A percentile compares a stretch with the other conserved stretches of the same genome.
Evolutionary conservation across 2,888 invertebrate species (phyloP).

Genomic region (Iphiclides podalirius): DNA sequence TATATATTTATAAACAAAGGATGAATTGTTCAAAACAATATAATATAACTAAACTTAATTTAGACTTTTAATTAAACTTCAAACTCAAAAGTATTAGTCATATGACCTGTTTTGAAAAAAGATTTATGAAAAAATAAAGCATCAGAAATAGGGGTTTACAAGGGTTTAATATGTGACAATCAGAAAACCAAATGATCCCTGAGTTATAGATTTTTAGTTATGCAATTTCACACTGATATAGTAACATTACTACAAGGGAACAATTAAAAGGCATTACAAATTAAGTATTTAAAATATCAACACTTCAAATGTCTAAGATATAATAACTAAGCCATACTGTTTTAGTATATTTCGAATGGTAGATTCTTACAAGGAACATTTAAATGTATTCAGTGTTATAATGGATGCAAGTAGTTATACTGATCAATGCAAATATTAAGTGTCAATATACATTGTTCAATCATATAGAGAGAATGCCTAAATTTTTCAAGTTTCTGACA

Average conservation of each 20-base stretch:
- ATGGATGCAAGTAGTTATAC: slow-evolving; percentile 11
- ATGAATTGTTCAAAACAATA: too few species aligned
- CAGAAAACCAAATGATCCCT: background rate
- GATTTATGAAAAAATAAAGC: too few species aligned
- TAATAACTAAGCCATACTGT: slow-evolving; percentile 5
- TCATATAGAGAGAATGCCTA: slow-evolving; percentile 6
- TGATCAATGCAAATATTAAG: slow-evolving; percentile 16
- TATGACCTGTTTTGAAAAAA: too few species aligned
- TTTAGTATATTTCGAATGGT: slow-evolving; percentile 6
- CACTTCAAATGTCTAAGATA: background rate
- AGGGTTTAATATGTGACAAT: too few species aligned
- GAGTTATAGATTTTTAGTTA: slow-evolving; percentile 1
- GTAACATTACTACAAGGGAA: slow-evolving; percentile 1
- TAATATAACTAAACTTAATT: too few species aligned
- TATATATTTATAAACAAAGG: too few species aligned
- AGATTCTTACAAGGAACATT: slow-evolving; percentile 6
- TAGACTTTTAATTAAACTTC: too few species aligned
- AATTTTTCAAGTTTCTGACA: slow-evolving; percentile 9
- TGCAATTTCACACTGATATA: slow-evolving; percentile 9
- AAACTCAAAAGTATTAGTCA: too few species aligned
- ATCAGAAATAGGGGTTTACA: too few species aligned
- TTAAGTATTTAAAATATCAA: slow-evolving; percentile 8
- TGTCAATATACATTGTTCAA: slow-evolving; percentile 18
- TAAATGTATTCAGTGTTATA: slow-evolving; percentile 7
- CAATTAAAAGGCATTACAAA: slow-evolving; percentile 4